These are phyloP conservation scores for Pseudonaja textilis DNA, from an alignment of 2,113 vertebrate species.

Conservation along the genomic window DNA sequence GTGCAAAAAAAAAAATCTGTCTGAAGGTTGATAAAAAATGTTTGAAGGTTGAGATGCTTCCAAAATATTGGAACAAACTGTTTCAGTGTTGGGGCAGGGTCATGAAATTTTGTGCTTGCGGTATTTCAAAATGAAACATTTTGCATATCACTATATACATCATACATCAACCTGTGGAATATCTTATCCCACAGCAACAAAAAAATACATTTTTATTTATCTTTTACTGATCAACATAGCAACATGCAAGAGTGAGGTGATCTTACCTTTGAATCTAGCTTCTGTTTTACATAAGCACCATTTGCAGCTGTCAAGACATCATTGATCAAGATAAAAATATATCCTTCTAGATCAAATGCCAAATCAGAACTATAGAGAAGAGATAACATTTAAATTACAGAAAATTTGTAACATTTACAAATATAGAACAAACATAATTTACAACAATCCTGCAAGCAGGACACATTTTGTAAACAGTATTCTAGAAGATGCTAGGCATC, in stretches of 20 bases:
- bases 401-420: not conserved
- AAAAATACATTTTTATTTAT: not conserved
- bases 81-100: not conserved
- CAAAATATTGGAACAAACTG: not conserved
- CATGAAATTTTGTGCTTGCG: not conserved
- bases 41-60: not conserved
- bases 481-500: not conserved
- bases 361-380: conserved; percentile 79
- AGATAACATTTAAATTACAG: not conserved
- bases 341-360: conserved; percentile 92
- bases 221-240: not conserved
- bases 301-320: conserved; percentile 91
- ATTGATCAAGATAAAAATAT: conserved; percentile 88
- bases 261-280: conserved; percentile 91
- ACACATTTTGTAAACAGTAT: not conserved
- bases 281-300: conserved; percentile 93
- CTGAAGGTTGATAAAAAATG: not conserved
- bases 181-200: not conserved
- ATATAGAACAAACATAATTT: not conserved
- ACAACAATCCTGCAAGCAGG: not conserved
- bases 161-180: not conserved
- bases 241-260: not conserved
- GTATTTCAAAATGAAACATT: not conserved
- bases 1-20: not conserved
- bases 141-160: not conserved